phyloP scores from a whole-genome alignment of 2,888 invertebrate genomes.

The Zaprionus lineosus region DNA sequence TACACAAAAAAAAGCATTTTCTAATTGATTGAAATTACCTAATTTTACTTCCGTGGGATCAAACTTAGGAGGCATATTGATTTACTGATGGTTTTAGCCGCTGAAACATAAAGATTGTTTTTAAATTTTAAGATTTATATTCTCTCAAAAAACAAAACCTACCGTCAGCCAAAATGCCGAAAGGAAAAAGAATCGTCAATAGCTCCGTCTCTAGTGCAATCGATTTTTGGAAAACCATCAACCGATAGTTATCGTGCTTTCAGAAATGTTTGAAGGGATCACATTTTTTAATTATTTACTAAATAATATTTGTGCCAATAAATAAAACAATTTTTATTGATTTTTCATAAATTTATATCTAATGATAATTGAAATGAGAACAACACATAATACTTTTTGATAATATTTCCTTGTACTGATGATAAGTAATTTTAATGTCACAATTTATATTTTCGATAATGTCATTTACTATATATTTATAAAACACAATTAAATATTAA shows the following conservation, averaged over 20 bases:
- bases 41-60: slow-evolving; percentile 99
- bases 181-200: slow-evolving; percentile 55
- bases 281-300: no score
- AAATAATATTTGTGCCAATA: slow-evolving; percentile 5
- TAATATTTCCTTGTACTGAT: no score
- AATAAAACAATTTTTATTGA: slow-evolving; percentile 1
- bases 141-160: slow-evolving; percentile 24
- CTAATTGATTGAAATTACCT: slow-evolving; percentile 94
- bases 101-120: slow-evolving; percentile 49
- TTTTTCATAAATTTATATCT: no score
- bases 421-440: no score
- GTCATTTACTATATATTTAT: no score
- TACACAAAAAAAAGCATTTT: no score
- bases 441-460: no score
- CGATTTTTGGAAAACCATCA: slow-evolving; percentile 28
- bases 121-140: slow-evolving; percentile 39
- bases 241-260: not conserved
- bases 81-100: slow-evolving; percentile 50
- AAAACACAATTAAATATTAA: no score
- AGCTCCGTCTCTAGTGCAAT: not conserved
- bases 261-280: slow-evolving; percentile 1
- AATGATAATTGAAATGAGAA: no score
- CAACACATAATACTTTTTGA: no score
- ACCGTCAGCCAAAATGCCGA: slow-evolving; percentile 58
- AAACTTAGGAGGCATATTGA: slow-evolving; percentile 96